phyloP scores from a whole-genome alignment of 2,797 vertebrate genomes.

The Lindbergichthys nudifrons region DNA sequence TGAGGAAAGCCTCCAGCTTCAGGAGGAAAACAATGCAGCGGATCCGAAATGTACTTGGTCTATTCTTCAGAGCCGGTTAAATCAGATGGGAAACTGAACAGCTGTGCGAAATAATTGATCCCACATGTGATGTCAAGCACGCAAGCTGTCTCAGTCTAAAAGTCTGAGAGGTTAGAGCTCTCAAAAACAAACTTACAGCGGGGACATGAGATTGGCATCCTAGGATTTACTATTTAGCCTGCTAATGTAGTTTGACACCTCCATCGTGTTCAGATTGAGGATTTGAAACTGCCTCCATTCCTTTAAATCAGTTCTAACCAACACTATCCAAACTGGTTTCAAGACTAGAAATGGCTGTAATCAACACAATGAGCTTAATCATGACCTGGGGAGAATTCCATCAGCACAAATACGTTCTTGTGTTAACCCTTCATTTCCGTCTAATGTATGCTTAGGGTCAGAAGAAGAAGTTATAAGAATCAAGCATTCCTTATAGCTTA shows the following conservation, averaged over 20 bases:
- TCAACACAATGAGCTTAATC: conserved; percentile 12
- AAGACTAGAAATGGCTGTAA: conserved; percentile 35
- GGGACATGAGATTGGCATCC: conserved; percentile 2
- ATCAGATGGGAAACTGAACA: conserved; percentile 54
- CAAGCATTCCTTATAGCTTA: not conserved
- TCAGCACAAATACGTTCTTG: conserved; percentile 16
- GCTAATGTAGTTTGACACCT: conserved; percentile 21
- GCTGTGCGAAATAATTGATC: conserved; percentile 62
- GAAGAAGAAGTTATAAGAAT: conserved; percentile 9
- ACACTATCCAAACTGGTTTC: conserved; percentile 61
- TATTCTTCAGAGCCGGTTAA: conserved; percentile 33
- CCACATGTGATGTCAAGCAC: conserved; percentile 51
- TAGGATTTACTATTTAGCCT: conserved; percentile 29
- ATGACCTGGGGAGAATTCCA: not conserved
- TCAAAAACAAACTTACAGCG: conserved; percentile 15
- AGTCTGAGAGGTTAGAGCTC: conserved; percentile 26
- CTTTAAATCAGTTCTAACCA: conserved; percentile 45
- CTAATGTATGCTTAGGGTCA: not conserved
- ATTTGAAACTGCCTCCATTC: conserved; percentile 36
- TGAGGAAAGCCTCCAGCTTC: conserved; percentile 41
- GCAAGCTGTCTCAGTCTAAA: conserved; percentile 17
- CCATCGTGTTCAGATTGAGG: conserved; percentile 45
- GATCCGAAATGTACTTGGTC: conserved; percentile 25
- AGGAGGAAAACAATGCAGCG: conserved; percentile 36
- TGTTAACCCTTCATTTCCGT: conserved; percentile 5